phyloP scores from a whole-genome alignment of 2,888 invertebrate genomes.

The Perithous albicinctus region DNA sequence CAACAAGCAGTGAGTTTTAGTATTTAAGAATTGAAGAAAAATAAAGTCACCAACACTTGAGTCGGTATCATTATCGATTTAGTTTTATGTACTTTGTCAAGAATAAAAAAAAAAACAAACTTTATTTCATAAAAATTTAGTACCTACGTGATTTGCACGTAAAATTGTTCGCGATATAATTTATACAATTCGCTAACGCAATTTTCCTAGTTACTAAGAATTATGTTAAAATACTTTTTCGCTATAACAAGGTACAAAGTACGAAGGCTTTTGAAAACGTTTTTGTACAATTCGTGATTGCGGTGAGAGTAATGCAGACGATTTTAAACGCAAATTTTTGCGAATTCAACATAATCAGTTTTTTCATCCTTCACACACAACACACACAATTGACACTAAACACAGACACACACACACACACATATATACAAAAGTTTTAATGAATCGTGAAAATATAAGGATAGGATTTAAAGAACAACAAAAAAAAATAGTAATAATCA shows the following conservation, averaged over 20 bases:
- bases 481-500: conserved; percentile 38
- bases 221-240: conserved; percentile 30
- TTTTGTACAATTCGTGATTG: conserved; percentile 57
- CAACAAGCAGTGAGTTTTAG: conserved; percentile 39
- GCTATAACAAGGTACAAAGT: conserved; percentile 60
- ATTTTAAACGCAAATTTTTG: conserved; percentile 38
- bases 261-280: conserved; percentile 52
- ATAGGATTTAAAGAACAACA: conserved; percentile 23
- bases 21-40: conserved; percentile 11
- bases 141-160: neutral
- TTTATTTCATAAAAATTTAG: neutral
- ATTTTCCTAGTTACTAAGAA: conserved; percentile 30
- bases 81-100: conserved; percentile 18
- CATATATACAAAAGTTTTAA: conserved; percentile 54
- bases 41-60: conserved; percentile 11
- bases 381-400: conserved; percentile 7
- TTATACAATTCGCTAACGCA: conserved; percentile 3
- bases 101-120: too few relatives aligned
- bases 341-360: conserved; percentile 45
- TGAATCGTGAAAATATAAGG: conserved; percentile 65
- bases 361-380: conserved; percentile 39
- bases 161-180: neutral
- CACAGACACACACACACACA: neutral
- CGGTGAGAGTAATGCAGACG: conserved; percentile 32
- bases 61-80: conserved; percentile 6